These are phyloP conservation scores for Strigamia crassipes DNA, from an alignment of 2,888 invertebrate species.

Conservation along the genomic window DNA sequence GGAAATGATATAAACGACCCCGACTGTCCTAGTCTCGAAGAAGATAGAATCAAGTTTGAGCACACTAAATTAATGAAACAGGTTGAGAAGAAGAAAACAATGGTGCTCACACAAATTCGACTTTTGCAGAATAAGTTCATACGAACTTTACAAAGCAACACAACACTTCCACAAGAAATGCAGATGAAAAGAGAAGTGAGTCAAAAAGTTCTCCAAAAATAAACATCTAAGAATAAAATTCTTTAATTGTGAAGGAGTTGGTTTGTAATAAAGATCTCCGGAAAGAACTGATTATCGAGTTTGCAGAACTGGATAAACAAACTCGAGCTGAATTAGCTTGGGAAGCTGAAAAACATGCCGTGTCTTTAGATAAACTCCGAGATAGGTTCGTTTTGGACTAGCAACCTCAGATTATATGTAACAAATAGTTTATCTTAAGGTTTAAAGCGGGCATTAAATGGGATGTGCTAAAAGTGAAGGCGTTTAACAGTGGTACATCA, in stretches of 20 bases:
- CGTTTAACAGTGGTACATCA: neutral
- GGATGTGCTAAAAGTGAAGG: neutral
- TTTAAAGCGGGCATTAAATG: conserved; percentile 4
- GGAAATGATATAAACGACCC: conserved; percentile 27
- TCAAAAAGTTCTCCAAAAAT: neutral
- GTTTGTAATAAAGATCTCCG: neutral
- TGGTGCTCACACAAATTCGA: neutral
- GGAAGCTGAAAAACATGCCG: neutral
- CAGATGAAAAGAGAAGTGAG: conserved; percentile 4
- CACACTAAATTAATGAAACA: conserved; percentile 5
- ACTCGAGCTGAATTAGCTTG: conserved; percentile 20
- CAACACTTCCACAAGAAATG: neutral
- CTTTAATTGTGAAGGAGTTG: neutral
- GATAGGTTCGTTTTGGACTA: neutral
- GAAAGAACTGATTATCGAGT: conserved; percentile 7
- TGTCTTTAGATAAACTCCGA: neutral
- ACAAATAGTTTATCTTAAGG: neutral
- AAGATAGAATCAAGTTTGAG: neutral
- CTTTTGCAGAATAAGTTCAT: neutral
- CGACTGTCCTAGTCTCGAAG: neutral
- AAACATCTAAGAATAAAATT: neutral
- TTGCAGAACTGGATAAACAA: neutral
- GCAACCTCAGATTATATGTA: neutral
- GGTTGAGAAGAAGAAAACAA: neutral
- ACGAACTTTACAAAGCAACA: neutral